Base-by-base conservation (phyloP, 1,140 invertebrate species). In the Thereuonema tuberculata region DNA sequence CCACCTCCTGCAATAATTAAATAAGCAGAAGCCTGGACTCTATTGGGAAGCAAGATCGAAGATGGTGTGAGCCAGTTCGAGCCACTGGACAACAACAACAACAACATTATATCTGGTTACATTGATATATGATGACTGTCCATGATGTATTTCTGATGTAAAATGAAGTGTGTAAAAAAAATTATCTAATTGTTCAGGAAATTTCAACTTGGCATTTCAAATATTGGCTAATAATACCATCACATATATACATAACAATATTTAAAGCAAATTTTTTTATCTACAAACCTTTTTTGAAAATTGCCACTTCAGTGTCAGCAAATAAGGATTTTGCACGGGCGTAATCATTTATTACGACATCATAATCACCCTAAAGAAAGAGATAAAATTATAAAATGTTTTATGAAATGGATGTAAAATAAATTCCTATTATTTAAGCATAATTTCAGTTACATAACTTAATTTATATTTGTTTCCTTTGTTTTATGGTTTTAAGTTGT, bases 271-370 rank as follows among this genome's bases (percentile, higher is more conserved):
- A 14, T 70, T 66, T 52, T 66, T 28, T 25, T 25, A 9, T 28
- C 23, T 57, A 65, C n/a, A 66, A 21, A 79, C 72, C 78, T 78
- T 78, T 76, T 81, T 83, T 73, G 81, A 82, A 80, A 2, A 82
- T 69, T 56, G 70, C 81, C 2, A 97, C 83, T 72, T 98, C 91
- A 27, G 90, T 94, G 72, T 94, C 91, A 62, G 89, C 87, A 78
- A 98, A 99, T 14, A 98, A 77, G 70, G 94, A 93, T 69, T 93
- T 94, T 2, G 93, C 95, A 68, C 95, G 80, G 0, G 90, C 86
- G 71, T 97, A 99, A 74, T 99, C 96, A 71, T 96, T 99, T 56
- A 99, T 94, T 23, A 98, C 90, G 24, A 95, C 81, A 73, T 98
- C 93, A 72, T 95, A 98, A 69, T 99, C 95, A 52, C 89, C 92